Percentiles rank a stretch among this genome's conserved stretches.
These are phyloP conservation scores for Oryzias curvinotus DNA, from an alignment of 2,113 vertebrate species.

Conservation along the genomic window DNA sequence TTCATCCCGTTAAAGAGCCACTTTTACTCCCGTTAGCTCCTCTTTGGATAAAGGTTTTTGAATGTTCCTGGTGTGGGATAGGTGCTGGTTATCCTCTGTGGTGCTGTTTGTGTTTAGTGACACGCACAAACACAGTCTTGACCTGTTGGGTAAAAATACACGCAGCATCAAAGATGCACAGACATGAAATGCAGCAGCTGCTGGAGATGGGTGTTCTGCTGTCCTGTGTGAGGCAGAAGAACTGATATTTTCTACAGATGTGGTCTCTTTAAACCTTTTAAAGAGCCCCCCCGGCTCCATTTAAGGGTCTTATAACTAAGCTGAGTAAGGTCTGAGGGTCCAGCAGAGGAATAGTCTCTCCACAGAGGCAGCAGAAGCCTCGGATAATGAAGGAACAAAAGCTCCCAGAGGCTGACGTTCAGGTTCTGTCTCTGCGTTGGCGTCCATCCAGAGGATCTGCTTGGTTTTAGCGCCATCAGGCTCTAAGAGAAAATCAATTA, in stretches of 20 bases:
- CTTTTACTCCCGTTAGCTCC: no score
- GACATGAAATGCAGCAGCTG: conserved; percentile 24
- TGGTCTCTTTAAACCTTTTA: conserved; percentile 47
- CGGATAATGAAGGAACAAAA: no score
- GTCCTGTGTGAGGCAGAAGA: conserved; percentile 10
- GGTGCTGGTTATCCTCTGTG: no score
- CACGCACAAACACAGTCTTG: no score
- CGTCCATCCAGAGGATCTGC: conserved; percentile 25
- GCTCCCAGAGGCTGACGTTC: not conserved
- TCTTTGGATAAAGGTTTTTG: no score
- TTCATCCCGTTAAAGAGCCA: no score
- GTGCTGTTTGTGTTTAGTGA: no score
- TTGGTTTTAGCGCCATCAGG: conserved; percentile 22
- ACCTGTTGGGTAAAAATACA: no score
- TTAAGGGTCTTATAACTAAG: conserved; percentile 72
- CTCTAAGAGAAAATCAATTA: conserved; percentile 11
- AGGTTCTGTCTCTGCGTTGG: conserved; percentile 13
- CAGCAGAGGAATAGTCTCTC: conserved; percentile 65
- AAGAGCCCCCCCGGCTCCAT: conserved; percentile 65
- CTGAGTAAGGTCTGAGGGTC: conserved; percentile 58
- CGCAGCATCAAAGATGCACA: no score
- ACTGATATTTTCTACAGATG: conserved; percentile 59
- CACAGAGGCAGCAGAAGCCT: not conserved
- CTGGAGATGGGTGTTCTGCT: conserved; percentile 17
- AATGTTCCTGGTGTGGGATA: no score